Base-by-base conservation (phyloP, 2,113 vertebrate species). In the Pygoscelis antarcticus region DNA sequence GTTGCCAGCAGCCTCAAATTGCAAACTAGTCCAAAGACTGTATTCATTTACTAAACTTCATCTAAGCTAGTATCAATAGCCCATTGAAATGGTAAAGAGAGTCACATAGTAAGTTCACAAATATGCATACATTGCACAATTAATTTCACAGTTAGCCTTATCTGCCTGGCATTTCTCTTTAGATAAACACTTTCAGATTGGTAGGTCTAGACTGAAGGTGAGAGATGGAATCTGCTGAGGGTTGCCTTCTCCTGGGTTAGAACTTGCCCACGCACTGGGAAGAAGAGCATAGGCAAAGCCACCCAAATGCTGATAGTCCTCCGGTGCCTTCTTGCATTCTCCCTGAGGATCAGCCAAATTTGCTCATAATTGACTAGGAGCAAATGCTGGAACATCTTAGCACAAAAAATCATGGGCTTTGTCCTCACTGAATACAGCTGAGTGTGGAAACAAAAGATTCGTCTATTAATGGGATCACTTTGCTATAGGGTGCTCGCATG, bases 1-100 rank as follows among this genome's bases (percentile, higher is more conserved):
- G 81, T 66, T 95, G 74, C 65, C 94, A 93, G 92, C 74, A 94
- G 70, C 86, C 64, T 96, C 47, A 83, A 96, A 91, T 70, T 77
- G 54, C 46, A 91, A 94, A 95, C 42, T 87, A 92, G 7, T 94
- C 70, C 82, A 91, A 90, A 93, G 74, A 76, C 51, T 91, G 60
- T 85, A 71, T 95, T 93, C 13, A 89, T 93, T 83, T 97, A 88
- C 85, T 70, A 89, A 95, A 78, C 34, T 90, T 91, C 38, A 83
- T 79, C 66, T 89, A 62, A 66, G 55, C 32, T 74, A 62, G 17
- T 66, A 77, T 65, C 62, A 72, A 69, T 77, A 85, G 40, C 40
- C 36, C 49, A 54, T 14, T 95, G 82, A 87, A 94, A 88, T 77
- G 17, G 6, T 60, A 81, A 57, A 79, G 23, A 72, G 9, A 32